Conservation (phyloP, 2,888 invertebrate genomes). For the Hedya salicella region DNA sequence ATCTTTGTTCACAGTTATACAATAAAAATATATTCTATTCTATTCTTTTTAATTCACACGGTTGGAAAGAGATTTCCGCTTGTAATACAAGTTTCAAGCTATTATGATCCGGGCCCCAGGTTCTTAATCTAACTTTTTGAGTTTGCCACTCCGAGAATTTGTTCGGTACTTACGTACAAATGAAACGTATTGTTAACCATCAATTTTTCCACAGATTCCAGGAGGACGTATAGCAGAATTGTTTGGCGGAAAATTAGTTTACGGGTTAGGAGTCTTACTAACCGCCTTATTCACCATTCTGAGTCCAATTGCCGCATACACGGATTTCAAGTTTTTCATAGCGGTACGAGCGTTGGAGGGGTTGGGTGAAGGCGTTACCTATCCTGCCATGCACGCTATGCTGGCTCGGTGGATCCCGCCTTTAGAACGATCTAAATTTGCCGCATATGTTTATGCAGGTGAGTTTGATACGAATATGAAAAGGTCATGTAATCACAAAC, state of each 20-base stretch:
- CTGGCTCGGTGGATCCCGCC: constrained; percentile 97
- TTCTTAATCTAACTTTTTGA: too few relatives aligned
- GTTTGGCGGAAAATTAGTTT: constrained; percentile 94
- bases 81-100: too few relatives aligned
- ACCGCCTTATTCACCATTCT: constrained; percentile 93
- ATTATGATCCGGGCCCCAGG: too few relatives aligned
- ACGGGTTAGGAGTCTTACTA: constrained; percentile 91
- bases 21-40: too few relatives aligned
- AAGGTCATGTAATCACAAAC: too few relatives aligned
- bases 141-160: too few relatives aligned
- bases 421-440: constrained; percentile 94
- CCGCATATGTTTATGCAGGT: constrained; percentile 94
- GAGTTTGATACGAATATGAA: constrained; percentile 45
- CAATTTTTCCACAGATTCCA: constrained; percentile 75
- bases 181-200: too few relatives aligned
- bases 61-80: too few relatives aligned
- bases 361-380: constrained; percentile 95
- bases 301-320: constrained; percentile 92
- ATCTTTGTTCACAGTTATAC: too few relatives aligned
- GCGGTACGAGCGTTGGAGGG: constrained; percentile 92
- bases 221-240: constrained; percentile 93
- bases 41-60: too few relatives aligned
- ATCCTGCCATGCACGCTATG: constrained; percentile 97
- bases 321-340: constrained; percentile 88
- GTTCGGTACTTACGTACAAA: too few relatives aligned